phyloP scores from a whole-genome alignment of 1,140 invertebrate species.

The Ceratina japonica region DNA sequence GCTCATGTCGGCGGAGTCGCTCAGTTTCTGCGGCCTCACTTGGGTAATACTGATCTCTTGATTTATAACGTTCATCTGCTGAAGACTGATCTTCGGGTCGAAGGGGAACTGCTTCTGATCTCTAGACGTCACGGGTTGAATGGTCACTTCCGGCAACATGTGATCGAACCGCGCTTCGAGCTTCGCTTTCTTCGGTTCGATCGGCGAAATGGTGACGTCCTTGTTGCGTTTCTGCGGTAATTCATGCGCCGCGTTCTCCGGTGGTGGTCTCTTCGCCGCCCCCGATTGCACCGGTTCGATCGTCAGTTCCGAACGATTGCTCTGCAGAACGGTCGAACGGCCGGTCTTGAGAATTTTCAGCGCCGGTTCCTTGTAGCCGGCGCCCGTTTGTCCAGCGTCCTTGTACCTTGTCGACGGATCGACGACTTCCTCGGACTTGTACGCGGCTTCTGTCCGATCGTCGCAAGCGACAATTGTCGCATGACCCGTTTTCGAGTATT shows the following conservation, averaged over 20 bases:
- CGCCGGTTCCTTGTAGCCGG: slow-evolving; percentile 53
- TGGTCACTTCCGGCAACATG: slow-evolving; percentile 75
- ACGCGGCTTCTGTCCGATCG: slow-evolving; percentile 54
- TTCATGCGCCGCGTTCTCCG: slow-evolving; percentile 48
- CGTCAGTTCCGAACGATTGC: slow-evolving; percentile 66
- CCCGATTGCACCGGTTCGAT: slow-evolving; percentile 67
- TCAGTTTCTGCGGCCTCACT: slow-evolving; percentile 57
- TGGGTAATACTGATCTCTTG: slow-evolving; percentile 77
- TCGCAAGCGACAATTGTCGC: slow-evolving; percentile 71
- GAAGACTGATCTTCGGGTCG: slow-evolving; percentile 73
- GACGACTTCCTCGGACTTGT: slow-evolving; percentile 54
- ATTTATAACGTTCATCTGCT: slow-evolving; percentile 75
- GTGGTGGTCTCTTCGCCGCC: no score
- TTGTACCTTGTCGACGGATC: slow-evolving; percentile 59
- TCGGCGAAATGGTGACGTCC: slow-evolving; percentile 69
- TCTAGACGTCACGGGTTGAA: slow-evolving; percentile 70
- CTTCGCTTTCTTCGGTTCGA: slow-evolving; percentile 74
- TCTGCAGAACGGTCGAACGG: slow-evolving; percentile 54
- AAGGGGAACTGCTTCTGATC: slow-evolving; percentile 67
- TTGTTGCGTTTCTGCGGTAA: slow-evolving; percentile 72
- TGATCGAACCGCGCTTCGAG: slow-evolving; percentile 73
- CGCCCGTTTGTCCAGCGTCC: slow-evolving; percentile 40
- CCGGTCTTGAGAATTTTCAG: slow-evolving; percentile 64
- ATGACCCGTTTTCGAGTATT: slow-evolving; percentile 74
- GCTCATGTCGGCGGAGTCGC: slow-evolving; percentile 54